These are phyloP conservation scores for Harlomillsia oculata DNA, from an alignment of 1,140 invertebrate genomes.

Conservation along the genomic window DNA sequence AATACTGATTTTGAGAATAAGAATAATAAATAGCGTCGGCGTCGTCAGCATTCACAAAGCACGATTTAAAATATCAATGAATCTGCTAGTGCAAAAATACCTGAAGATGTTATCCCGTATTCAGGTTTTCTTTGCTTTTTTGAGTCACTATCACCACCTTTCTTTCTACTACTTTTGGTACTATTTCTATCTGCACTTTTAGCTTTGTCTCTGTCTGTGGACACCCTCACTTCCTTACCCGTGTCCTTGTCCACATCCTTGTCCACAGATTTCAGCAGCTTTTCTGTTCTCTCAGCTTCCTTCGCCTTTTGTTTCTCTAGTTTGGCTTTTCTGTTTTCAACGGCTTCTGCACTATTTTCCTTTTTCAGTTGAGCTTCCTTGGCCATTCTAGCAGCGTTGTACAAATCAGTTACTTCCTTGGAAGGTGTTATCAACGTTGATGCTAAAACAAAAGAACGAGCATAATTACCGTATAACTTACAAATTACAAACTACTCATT, in stretches of 20 bases:
- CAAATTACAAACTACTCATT: background rate
- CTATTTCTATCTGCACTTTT: background rate
- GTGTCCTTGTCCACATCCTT: slow-evolving; percentile 6
- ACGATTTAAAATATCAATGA: slow-evolving; percentile 1
- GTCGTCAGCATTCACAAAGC: background rate
- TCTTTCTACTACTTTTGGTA: background rate
- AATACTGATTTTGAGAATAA: too few species aligned
- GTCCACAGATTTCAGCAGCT: background rate
- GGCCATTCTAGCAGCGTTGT: slow-evolving; percentile 2
- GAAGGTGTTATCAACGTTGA: too few species aligned
- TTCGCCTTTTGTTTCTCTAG: background rate
- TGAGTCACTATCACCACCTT: background rate
- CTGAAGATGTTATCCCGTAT: slow-evolving; percentile 13
- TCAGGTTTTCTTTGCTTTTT: background rate
- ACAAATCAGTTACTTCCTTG: too few species aligned
- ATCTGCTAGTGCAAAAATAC: background rate
- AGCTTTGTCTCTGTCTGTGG: background rate
- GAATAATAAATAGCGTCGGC: background rate
- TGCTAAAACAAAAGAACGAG: too few species aligned
- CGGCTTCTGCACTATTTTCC: background rate
- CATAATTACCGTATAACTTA: too few species aligned
- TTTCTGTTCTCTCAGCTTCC: slow-evolving; percentile 6
- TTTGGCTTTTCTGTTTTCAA: background rate
- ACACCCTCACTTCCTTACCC: background rate
- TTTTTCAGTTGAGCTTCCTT: background rate